Evolutionary conservation across 1,140 invertebrate species (phyloP).

Genomic region (Caenorhabditis remanei): DNA sequence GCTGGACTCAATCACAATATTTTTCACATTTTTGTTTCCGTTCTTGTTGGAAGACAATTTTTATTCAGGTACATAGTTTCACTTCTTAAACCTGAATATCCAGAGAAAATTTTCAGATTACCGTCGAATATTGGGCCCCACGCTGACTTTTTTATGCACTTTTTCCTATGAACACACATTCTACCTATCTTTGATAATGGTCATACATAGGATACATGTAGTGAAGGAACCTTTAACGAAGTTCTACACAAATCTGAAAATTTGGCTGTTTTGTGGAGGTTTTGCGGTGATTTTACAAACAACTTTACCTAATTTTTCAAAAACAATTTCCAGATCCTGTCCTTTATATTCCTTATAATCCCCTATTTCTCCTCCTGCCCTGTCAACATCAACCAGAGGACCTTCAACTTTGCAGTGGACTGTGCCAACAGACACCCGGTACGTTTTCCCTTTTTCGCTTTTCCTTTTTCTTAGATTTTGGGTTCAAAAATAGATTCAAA

Average conservation of each 20-base stretch:
- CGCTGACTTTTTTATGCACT: background rate
- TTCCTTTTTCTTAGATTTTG: background rate
- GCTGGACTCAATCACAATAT: background rate
- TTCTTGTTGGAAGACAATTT: background rate
- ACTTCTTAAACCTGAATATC: too few species aligned
- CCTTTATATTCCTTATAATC: background rate
- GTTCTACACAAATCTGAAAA: background rate
- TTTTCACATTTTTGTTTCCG: background rate
- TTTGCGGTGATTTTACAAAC: background rate
- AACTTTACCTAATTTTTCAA: background rate
- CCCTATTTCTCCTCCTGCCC: background rate
- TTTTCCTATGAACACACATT: constrained; percentile 1
- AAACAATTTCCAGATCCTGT: background rate
- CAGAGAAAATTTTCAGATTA: background rate
- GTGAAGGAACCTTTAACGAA: background rate
- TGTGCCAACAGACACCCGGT: constrained; percentile 9
- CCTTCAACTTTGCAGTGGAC: background rate
- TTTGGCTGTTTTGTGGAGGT: background rate
- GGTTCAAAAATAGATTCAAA: background rate
- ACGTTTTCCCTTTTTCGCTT: too few species aligned
- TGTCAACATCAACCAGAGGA: constrained; percentile 13
- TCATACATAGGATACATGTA: background rate
- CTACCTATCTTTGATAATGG: background rate
- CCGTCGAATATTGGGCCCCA: background rate
- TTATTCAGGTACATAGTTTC: background rate